These are phyloP conservation scores for Tortrix viridana DNA, from an alignment of 2,888 invertebrate genomes.

Conservation along the genomic window DNA sequence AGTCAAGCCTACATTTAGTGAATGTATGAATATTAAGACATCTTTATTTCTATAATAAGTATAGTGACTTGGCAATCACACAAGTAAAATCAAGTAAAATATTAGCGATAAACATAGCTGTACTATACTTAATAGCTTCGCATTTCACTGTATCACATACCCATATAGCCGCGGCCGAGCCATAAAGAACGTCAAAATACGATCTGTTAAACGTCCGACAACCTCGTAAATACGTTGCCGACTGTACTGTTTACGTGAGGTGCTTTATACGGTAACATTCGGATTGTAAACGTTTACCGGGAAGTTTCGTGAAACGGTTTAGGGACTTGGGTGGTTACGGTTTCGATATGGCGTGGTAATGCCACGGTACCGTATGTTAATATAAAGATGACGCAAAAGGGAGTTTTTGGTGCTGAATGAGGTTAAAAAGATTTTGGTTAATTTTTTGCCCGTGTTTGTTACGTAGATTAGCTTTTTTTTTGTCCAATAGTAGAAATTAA, in stretches of 20 bases:
- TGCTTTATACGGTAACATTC: conserved; percentile 13
- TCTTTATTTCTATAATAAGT: too few relatives aligned
- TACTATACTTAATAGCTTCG: neutral
- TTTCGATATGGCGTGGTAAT: neutral
- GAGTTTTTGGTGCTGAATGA: too few relatives aligned
- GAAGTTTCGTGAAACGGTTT: neutral
- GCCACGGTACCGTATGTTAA: neutral
- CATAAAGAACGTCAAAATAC: conserved; percentile 69
- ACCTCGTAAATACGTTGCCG: conserved; percentile 58
- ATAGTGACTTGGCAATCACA: too few relatives aligned
- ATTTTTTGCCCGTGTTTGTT: too few relatives aligned
- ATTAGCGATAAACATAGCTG: neutral
- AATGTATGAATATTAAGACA: too few relatives aligned
- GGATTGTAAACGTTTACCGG: conserved; percentile 4
- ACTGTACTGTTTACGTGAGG: conserved; percentile 31
- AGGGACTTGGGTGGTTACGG: neutral
- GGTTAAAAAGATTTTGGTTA: neutral
- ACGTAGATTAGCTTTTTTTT: too few relatives aligned
- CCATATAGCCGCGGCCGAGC: conserved; percentile 47
- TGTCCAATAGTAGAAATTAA: too few relatives aligned
- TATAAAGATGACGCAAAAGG: too few relatives aligned
- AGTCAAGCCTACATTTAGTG: too few relatives aligned
- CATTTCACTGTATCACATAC: conserved; percentile 19
- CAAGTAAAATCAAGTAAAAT: too few relatives aligned
- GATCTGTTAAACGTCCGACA: conserved; percentile 65